Evolutionary conservation across 2,113 vertebrate species (phyloP).

Genomic region (Carettochelys insculpta): DNA sequence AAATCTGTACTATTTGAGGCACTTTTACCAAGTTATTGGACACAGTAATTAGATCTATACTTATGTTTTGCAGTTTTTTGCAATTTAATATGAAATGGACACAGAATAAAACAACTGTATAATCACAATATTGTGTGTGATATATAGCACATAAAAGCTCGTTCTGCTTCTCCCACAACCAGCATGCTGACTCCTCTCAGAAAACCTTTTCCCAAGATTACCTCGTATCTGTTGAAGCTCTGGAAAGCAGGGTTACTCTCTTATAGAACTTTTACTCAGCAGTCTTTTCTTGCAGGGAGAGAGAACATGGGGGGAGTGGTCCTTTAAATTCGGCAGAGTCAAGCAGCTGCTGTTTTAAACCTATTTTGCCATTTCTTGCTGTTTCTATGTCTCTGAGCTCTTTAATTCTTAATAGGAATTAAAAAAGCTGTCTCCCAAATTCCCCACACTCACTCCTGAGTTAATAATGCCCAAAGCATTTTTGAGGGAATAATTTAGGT

Average conservation of each 20-base stretch:
- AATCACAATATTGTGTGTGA: background rate
- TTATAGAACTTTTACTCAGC: background rate
- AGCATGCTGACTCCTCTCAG: background rate
- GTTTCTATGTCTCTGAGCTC: background rate
- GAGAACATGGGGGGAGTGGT: background rate
- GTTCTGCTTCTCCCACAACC: background rate
- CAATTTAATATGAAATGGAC: conserved; percentile 7
- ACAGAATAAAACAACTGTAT: background rate
- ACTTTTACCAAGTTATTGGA: background rate
- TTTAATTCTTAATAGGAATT: background rate
- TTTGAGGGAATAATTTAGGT: background rate
- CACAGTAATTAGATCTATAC: background rate
- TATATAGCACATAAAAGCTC: background rate
- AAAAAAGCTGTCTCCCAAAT: background rate
- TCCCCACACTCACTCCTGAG: background rate
- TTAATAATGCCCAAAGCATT: background rate
- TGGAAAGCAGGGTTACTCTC: background rate
- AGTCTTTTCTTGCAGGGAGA: background rate
- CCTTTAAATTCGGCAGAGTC: background rate
- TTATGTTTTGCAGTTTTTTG: background rate
- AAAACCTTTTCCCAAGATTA: background rate
- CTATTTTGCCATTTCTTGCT: background rate
- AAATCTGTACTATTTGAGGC: background rate
- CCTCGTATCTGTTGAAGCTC: background rate
- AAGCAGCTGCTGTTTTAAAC: background rate